Evolutionary conservation across 2,888 invertebrate genomes (phyloP).

Genomic region (Diachrysia chrysitis): DNA sequence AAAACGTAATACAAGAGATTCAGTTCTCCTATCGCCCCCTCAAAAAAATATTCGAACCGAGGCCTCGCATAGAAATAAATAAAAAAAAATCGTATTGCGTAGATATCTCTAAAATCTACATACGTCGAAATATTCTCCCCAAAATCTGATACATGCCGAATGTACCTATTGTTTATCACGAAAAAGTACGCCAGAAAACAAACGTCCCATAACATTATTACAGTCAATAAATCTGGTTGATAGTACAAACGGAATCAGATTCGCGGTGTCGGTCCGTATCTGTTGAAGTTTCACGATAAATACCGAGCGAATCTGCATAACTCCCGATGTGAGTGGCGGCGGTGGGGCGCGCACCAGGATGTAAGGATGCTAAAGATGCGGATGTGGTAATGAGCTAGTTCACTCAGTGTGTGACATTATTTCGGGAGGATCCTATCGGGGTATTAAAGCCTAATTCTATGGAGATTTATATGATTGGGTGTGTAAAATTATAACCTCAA

Average conservation of each 20-base stretch:
- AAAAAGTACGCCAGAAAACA: conserved; percentile 50
- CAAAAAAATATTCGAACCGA: conserved; percentile 30
- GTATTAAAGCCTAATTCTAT: too few species aligned
- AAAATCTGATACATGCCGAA: conserved; percentile 60
- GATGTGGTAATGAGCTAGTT: conserved; percentile 19
- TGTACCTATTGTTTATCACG: conserved; percentile 60
- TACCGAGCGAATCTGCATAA: conserved; percentile 86
- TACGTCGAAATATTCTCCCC: conserved; percentile 42
- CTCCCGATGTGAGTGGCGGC: conserved; percentile 78
- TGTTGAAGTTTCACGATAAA: conserved; percentile 87
- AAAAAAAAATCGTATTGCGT: conserved; percentile 32
- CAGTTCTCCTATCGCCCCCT: conserved; percentile 1
- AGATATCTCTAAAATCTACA: conserved; percentile 53
- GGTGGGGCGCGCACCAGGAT: conserved; percentile 63
- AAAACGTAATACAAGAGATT: not conserved
- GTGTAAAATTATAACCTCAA: too few species aligned
- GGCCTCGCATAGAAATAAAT: conserved; percentile 30
- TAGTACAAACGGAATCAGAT: conserved; percentile 87
- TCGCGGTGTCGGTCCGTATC: conserved; percentile 86
- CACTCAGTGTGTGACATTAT: too few species aligned
- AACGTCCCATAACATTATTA: conserved; percentile 68
- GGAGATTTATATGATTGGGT: too few species aligned
- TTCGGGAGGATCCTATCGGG: too few species aligned
- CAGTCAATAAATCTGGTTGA: conserved; percentile 81
- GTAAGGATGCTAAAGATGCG: not conserved